Conservation (phyloP, 2,113 vertebrate species). For the Anolis sagrei region DNA sequence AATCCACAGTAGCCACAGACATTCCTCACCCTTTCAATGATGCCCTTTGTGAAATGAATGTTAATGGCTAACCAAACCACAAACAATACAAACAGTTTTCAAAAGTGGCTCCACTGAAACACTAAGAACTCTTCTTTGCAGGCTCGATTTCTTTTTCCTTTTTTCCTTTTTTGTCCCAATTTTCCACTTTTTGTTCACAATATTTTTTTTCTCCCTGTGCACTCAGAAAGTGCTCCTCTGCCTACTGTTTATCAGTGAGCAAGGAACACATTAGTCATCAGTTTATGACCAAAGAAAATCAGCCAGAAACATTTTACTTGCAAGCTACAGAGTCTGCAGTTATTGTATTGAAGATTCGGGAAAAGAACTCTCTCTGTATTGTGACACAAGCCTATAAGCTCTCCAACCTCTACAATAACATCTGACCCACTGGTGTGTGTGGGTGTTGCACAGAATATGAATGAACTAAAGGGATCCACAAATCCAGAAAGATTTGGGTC, state of each 20-base stretch:
- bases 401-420: background rate
- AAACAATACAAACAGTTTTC: constrained; percentile 54
- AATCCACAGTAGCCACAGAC: constrained; percentile 69
- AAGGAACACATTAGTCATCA: constrained; percentile 7
- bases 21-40: constrained; percentile 65
- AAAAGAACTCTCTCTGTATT: background rate
- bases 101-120: constrained; percentile 37
- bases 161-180: background rate
- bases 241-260: background rate
- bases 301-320: background rate
- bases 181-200: background rate
- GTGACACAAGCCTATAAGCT: background rate
- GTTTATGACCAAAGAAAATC: background rate
- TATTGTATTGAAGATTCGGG: background rate
- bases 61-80: constrained; percentile 63
- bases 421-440: background rate
- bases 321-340: background rate
- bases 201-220: background rate
- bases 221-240: background rate
- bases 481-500: background rate
- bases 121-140: background rate
- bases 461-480: background rate
- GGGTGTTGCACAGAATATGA: background rate
- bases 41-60: constrained; percentile 66
- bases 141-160: background rate